These are phyloP conservation scores for Creontiades dilutus DNA, from an alignment of 2,888 invertebrate genomes.

Conservation along the genomic window DNA sequence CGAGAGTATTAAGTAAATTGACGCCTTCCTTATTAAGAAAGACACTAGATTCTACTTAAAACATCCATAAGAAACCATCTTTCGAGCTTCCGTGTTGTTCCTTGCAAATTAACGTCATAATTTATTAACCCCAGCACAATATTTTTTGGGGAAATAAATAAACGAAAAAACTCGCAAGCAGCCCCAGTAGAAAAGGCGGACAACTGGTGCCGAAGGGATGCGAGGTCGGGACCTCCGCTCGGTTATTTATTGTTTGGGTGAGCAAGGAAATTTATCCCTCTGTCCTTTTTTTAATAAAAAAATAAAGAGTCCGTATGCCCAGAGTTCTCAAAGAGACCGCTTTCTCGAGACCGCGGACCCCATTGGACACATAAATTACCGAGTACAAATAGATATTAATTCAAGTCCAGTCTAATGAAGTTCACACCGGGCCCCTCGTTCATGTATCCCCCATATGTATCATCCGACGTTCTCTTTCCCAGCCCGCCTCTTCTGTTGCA, in stretches of 20 bases:
- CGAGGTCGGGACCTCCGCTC: conserved; percentile 41
- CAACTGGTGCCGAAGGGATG: conserved; percentile 5
- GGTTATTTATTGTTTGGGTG: conserved; percentile 66
- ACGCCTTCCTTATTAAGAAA: not conserved
- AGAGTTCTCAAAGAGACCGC: conserved; percentile 56
- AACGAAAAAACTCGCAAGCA: not conserved
- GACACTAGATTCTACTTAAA: not conserved
- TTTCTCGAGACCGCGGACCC: conserved; percentile 8
- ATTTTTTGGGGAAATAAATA: conserved; percentile 4
- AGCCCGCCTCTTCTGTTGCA: conserved; percentile 40
- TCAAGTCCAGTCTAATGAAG: conserved; percentile 67
- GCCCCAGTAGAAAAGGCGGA: not conserved
- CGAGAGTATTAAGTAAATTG: too few relatives aligned
- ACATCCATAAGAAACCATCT: not conserved
- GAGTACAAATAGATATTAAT: conserved; percentile 65
- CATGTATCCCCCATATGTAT: conserved; percentile 59
- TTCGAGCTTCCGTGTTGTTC: not conserved
- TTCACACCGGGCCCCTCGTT: conserved; percentile 50
- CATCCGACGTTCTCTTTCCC: conserved; percentile 26
- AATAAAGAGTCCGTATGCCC: not conserved
- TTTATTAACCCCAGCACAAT: not conserved
- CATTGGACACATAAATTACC: conserved; percentile 42
- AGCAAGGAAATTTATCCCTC: conserved; percentile 45
- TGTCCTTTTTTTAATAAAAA: not conserved
- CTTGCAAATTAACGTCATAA: conserved; percentile 14